These are phyloP conservation scores for Tridacna crocea DNA, from an alignment of 2,888 invertebrate genomes.

Conservation along the genomic window DNA sequence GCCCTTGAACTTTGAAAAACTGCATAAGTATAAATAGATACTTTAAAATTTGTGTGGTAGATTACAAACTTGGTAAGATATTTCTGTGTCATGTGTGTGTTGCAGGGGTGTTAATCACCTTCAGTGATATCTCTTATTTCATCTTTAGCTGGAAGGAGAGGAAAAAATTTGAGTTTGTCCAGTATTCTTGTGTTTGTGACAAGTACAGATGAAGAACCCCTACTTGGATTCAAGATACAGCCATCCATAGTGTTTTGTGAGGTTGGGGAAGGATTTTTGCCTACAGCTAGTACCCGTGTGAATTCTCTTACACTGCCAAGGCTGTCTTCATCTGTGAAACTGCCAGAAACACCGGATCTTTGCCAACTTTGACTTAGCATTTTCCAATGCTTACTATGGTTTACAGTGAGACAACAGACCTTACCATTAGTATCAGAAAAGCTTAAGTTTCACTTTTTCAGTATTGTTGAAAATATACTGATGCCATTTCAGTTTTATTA, in stretches of 20 bases:
- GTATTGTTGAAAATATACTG: too few relatives aligned
- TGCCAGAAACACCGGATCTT: not conserved
- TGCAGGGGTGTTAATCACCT: too few relatives aligned
- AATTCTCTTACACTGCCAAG: conserved; percentile 12
- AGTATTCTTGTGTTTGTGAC: conserved; percentile 17
- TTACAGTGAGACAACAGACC: conserved; percentile 6
- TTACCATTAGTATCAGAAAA: too few relatives aligned
- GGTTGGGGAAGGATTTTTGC: conserved; percentile 1
- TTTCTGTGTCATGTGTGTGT: too few relatives aligned
- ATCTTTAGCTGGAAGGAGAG: conserved; percentile 21
- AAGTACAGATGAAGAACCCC: conserved; percentile 12
- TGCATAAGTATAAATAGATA: too few relatives aligned
- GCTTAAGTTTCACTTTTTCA: too few relatives aligned
- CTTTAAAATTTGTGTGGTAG: too few relatives aligned
- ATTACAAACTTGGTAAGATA: too few relatives aligned
- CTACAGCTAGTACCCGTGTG: conserved; percentile 6
- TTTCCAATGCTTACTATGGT: conserved; percentile 17
- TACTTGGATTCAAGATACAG: conserved; percentile 20
- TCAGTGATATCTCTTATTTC: too few relatives aligned
- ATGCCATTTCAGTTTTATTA: too few relatives aligned
- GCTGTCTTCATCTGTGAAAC: not conserved
- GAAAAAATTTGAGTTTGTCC: not conserved
- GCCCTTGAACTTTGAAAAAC: too few relatives aligned
- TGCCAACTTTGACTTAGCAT: conserved; percentile 4
- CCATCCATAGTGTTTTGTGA: conserved; percentile 16